Evolutionary conservation across 2,113 vertebrate species (phyloP).

Genomic region (Porphyrio hochstetteri): DNA sequence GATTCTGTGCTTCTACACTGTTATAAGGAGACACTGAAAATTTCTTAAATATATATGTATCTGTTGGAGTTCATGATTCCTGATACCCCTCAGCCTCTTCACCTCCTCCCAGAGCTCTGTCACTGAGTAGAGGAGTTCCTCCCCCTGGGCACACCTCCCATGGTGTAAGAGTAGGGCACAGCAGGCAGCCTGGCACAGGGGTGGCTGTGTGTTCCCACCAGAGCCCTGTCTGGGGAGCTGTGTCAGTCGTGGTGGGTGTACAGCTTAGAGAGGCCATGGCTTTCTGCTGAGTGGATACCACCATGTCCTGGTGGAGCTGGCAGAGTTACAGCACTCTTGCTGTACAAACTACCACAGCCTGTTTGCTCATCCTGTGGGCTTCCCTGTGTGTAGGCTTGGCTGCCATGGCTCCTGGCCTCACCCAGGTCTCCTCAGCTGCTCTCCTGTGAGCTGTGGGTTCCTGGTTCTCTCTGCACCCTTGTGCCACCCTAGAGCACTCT

Average conservation of each 20-base stretch:
- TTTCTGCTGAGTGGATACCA: background rate
- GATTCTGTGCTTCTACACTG: no score
- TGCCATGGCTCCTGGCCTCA: background rate
- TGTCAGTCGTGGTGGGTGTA: background rate
- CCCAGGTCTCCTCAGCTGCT: background rate
- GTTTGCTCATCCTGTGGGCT: background rate
- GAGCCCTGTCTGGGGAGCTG: background rate
- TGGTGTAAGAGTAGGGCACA: background rate
- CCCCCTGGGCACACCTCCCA: no score
- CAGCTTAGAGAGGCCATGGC: background rate
- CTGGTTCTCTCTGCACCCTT: background rate
- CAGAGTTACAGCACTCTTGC: background rate
- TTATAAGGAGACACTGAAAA: background rate
- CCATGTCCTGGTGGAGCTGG: accelerated
- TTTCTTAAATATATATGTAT: background rate
- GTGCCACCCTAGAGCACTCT: accelerated
- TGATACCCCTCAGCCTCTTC: background rate
- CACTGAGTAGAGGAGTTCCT: background rate
- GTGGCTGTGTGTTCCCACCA: background rate
- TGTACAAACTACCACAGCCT: background rate
- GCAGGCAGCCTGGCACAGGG: background rate
- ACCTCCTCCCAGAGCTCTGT: background rate
- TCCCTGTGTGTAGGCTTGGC: background rate
- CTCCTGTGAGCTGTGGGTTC: background rate
- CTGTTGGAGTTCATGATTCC: background rate